These are phyloP conservation scores for Pseudois nayaur DNA, from an alignment of 2,113 vertebrate genomes.

Conservation along the genomic window DNA sequence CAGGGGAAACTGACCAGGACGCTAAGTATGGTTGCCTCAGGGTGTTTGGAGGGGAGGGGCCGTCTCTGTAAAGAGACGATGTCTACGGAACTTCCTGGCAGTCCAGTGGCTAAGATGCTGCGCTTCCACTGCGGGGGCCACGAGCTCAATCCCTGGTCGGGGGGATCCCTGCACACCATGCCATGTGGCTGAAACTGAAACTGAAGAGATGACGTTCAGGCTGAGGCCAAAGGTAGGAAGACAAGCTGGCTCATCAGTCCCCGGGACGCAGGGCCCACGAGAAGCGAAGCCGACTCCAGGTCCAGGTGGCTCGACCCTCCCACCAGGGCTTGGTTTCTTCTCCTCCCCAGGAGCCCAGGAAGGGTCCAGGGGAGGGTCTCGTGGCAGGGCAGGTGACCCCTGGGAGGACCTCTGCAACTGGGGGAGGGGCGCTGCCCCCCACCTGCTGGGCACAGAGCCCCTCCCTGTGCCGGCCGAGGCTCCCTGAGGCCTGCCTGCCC, in stretches of 20 bases:
- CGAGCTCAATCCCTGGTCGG: not conserved
- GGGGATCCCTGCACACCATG: not conserved
- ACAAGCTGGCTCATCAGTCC: not conserved
- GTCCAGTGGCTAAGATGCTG: not conserved
- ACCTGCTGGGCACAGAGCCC: not conserved
- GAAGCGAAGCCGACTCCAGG: not conserved
- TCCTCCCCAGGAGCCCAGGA: not conserved
- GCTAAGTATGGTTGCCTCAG: rapidly evolving
- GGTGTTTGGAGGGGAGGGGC: rapidly evolving
- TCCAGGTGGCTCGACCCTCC: not conserved
- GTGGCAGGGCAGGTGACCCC: too few relatives aligned
- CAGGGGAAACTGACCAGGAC: not conserved
- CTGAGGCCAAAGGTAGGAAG: not conserved
- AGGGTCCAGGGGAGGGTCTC: not conserved
- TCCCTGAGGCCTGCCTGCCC: not conserved
- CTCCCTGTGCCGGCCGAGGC: rapidly evolving
- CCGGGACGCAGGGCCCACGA: not conserved
- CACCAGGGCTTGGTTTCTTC: not conserved
- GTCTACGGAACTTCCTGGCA: too few relatives aligned
- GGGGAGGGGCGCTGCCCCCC: not conserved
- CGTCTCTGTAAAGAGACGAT: not conserved
- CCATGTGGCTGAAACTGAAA: not conserved
- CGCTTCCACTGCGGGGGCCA: rapidly evolving
- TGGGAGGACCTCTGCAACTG: not conserved
- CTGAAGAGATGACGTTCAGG: not conserved